Evolutionary conservation across 2,888 invertebrate species (phyloP).

Genomic region (Euphydryas editha): DNA sequence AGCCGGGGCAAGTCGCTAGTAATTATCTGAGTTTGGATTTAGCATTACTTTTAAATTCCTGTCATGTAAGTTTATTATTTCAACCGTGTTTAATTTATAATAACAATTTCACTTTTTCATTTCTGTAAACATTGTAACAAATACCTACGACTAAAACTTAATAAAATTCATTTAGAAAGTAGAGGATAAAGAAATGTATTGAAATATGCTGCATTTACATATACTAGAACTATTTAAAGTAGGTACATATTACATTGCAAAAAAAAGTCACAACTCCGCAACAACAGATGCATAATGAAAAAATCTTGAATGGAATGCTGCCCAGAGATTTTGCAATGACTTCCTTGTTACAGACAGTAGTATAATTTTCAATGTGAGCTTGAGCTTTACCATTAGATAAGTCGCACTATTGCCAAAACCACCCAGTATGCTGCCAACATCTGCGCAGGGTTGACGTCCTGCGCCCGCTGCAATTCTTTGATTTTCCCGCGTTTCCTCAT

Average conservation of each 20-base stretch:
- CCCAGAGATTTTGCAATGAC: background rate
- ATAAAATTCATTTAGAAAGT: no score
- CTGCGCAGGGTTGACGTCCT: slow-evolving; percentile 59
- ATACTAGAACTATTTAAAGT: no score
- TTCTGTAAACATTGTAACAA: no score
- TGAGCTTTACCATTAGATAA: slow-evolving; percentile 51
- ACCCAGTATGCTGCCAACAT: slow-evolving; percentile 69
- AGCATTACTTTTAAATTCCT: no score
- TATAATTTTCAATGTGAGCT: slow-evolving; percentile 4
- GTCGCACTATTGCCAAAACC: slow-evolving; percentile 65
- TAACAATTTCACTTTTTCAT: no score
- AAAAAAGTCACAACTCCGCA: background rate
- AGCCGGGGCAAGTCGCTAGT: no score
- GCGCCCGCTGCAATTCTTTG: slow-evolving; percentile 39
- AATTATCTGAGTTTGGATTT: no score
- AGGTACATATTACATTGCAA: background rate
- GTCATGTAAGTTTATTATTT: no score
- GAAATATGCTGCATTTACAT: no score
- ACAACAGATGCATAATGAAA: background rate
- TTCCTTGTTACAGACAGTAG: slow-evolving; percentile 13
- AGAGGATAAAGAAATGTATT: no score
- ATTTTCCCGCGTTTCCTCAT: slow-evolving; percentile 56
- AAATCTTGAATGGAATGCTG: slow-evolving; percentile 7
- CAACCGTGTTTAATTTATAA: no score
- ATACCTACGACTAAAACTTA: no score